phyloP scores from a whole-genome alignment of 2,888 invertebrate species.

The Tupiocoris notatus region DNA sequence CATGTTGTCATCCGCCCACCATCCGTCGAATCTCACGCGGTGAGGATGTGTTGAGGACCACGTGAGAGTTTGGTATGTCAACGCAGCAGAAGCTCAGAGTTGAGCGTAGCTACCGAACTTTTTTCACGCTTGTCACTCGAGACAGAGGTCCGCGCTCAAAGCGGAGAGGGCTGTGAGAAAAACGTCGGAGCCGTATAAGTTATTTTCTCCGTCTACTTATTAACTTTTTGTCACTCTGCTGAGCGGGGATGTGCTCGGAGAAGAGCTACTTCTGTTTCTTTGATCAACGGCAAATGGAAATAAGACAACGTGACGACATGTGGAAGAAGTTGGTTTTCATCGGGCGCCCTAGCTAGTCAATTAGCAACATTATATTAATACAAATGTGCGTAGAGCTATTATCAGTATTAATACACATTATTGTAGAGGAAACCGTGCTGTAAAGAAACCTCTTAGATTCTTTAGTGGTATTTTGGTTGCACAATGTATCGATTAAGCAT shows the following conservation, averaged over 20 bases:
- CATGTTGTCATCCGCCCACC: background rate
- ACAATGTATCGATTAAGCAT: too few species aligned
- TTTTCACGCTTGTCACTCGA: background rate
- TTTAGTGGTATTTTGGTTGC: too few species aligned
- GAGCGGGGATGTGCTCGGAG: background rate
- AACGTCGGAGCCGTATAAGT: background rate
- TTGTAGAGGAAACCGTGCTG: too few species aligned
- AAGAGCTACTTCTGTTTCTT: background rate
- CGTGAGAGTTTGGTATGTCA: background rate
- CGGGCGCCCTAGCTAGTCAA: too few species aligned
- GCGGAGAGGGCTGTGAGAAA: background rate
- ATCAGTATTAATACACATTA: too few species aligned
- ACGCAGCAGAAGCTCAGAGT: too few species aligned
- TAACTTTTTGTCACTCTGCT: background rate
- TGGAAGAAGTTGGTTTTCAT: too few species aligned
- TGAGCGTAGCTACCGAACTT: background rate
- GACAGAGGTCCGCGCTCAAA: background rate
- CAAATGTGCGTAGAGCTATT: too few species aligned
- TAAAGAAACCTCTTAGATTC: too few species aligned
- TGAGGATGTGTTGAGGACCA: background rate
- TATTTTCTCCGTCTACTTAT: background rate
- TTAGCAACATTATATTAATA: too few species aligned
- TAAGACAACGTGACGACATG: background rate
- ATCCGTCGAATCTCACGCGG: background rate
- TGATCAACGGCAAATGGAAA: background rate